Percentiles rank a stretch among this genome's conserved stretches.
Evolutionary conservation across 2,888 invertebrate genomes (phyloP).

Genomic region (Agonopterix arenella): DNA sequence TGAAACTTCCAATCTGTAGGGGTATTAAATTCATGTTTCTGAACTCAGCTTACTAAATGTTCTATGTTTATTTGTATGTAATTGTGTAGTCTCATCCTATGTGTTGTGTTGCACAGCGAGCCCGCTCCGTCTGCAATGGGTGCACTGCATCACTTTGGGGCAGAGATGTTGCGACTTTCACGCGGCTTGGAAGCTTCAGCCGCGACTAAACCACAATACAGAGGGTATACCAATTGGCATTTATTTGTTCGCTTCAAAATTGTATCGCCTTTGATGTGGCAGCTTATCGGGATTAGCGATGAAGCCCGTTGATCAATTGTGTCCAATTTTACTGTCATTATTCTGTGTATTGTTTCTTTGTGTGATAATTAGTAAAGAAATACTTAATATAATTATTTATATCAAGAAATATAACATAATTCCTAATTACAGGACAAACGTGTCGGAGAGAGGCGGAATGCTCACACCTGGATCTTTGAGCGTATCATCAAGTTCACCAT

Average conservation of each 20-base stretch:
- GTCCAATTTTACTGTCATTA: neutral
- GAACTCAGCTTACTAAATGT: too few species aligned
- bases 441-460: constrained; percentile 62
- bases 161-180: constrained; percentile 90
- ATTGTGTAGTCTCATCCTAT: constrained; percentile 51
- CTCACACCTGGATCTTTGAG: constrained; percentile 66
- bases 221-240: constrained; percentile 67
- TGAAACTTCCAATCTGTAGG: too few species aligned
- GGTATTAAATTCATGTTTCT: too few species aligned
- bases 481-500: constrained; percentile 66
- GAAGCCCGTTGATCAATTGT: neutral
- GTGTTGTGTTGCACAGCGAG: constrained; percentile 78
- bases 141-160: constrained; percentile 90
- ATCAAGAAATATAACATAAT: neutral
- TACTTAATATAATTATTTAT: neutral
- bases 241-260: constrained; percentile 44
- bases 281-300: neutral
- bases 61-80: constrained; percentile 21
- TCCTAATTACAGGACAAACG: constrained; percentile 43
- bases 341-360: neutral
- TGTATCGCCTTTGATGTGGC: constrained; percentile 14
- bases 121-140: constrained; percentile 90
- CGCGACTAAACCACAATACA: constrained; percentile 62
- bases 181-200: constrained; percentile 86
- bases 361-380: too few species aligned